Evolutionary conservation across 2,888 invertebrate species (phyloP).

Genomic region (Agrotis ipsilon): DNA sequence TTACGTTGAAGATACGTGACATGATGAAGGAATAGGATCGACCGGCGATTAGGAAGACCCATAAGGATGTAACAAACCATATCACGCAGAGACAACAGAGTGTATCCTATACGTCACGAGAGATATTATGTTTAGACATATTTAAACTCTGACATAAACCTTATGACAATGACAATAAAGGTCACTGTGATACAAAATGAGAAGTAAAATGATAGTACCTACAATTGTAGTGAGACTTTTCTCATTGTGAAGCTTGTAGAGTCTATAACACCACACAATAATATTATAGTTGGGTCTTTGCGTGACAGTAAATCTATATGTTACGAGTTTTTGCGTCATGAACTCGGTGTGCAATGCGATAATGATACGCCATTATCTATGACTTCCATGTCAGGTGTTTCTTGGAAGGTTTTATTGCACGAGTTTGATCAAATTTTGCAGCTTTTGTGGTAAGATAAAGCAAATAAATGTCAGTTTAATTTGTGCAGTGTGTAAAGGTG

Average conservation of each 20-base stretch:
- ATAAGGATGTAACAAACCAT: constrained; percentile 26
- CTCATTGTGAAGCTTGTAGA: constrained; percentile 46
- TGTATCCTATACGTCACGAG: constrained; percentile 25
- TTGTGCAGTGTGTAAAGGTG: not conserved
- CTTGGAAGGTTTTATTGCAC: constrained; percentile 15
- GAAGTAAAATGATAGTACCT: not conserved
- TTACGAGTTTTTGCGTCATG: constrained; percentile 58
- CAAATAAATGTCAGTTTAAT: constrained; percentile 1
- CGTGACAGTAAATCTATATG: constrained; percentile 36
- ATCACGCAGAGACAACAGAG: constrained; percentile 24
- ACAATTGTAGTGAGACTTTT: constrained; percentile 33
- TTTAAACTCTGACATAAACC: not conserved
- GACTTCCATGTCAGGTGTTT: constrained; percentile 43
- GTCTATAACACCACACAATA: constrained; percentile 16
- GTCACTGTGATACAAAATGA: not conserved
- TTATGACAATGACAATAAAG: not conserved
- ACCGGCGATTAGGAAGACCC: constrained; percentile 45
- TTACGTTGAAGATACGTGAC: constrained; percentile 21
- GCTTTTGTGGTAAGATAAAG: not conserved
- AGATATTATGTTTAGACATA: not conserved
- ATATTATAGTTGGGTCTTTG: not conserved
- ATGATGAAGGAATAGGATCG: constrained; percentile 39
- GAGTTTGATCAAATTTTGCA: not conserved
- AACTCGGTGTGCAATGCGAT: constrained; percentile 53
- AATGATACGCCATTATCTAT: constrained; percentile 55